Percentiles rank a stretch among this genome's conserved stretches.
These are phyloP conservation scores for Gymnocephalus cernua DNA, from an alignment of 2,113 vertebrate genomes.

Conservation along the genomic window DNA sequence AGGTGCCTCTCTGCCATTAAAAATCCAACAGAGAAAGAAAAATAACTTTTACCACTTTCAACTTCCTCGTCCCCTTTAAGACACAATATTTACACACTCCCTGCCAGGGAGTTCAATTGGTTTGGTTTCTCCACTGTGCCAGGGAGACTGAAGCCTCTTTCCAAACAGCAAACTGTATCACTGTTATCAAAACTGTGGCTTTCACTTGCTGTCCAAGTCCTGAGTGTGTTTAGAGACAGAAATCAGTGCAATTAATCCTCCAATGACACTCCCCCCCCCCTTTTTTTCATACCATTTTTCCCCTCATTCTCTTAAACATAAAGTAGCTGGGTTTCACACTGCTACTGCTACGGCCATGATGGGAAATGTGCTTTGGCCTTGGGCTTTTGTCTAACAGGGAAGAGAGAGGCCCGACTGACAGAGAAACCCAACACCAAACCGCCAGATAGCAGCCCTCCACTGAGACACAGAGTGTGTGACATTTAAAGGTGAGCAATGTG, in stretches of 20 bases:
- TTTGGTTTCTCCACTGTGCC: slow-evolving; percentile 43
- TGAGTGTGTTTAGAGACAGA: slow-evolving; percentile 53
- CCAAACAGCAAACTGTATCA: slow-evolving; percentile 57
- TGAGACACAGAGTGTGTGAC: slow-evolving; percentile 24
- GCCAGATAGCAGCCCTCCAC: slow-evolving; percentile 45
- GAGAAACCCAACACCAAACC: slow-evolving; percentile 53
- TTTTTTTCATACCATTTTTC: slow-evolving; percentile 17
- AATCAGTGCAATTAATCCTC: slow-evolving; percentile 59
- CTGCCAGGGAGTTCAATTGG: slow-evolving; percentile 41
- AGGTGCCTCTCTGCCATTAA: slow-evolving; percentile 65
- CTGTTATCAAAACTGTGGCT: slow-evolving; percentile 57
- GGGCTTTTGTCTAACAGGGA: slow-evolving; percentile 36
- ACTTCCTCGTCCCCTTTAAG: slow-evolving; percentile 65
- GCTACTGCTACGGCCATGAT: slow-evolving; percentile 17
- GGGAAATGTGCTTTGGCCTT: slow-evolving; percentile 43
- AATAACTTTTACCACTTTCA: slow-evolving; percentile 71
- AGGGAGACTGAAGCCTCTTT: slow-evolving; percentile 33
- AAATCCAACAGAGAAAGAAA: slow-evolving; percentile 66
- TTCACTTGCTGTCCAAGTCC: slow-evolving; percentile 40
- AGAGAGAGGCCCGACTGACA: slow-evolving; percentile 42
- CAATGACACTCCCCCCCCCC: background rate
- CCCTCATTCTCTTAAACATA: background rate
- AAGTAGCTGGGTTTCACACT: slow-evolving; percentile 30
- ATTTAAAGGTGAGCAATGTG: slow-evolving; percentile 45
- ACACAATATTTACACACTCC: slow-evolving; percentile 63